Evolutionary conservation across 2,888 invertebrate species (phyloP), one percentile per base, ranked within the genome.

Genomic region (Caenorhabditis sp.): DNA sequence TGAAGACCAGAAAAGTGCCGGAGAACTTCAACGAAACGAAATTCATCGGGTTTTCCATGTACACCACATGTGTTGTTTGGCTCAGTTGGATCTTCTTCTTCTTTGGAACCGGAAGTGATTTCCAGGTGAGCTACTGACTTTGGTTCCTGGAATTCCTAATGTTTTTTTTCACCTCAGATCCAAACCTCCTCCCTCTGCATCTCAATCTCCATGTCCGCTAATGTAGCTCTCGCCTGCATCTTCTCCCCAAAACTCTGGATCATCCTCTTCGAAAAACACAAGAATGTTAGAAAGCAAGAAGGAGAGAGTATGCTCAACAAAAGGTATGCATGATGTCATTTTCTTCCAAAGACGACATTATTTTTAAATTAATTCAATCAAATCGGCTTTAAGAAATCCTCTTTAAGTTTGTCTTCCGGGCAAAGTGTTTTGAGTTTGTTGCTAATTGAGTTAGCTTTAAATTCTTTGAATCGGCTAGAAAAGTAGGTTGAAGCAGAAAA

Each of bases 1-100:
- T 95, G 89, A 95, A 95, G 92, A 95, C 95, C 0, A 93, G 95
- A 58, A 95, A 95, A 92, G 95, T 95, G 85, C 95, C 95, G 8
- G 95, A 95, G 92, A 95, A 91, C 68, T 91, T 91, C 80, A 91
- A 91, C 74, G 91, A 91, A 68, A 91, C 91, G 1, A 87, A 91
- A 91, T 95, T 95, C 91, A 95, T 95, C 88, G 95, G 95, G 58
- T 95, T 95, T 89, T 85, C 88, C 5, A 88, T 87, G 87, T 88
- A 88, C 74, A 95, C 95, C 0, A 95, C 95, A 0, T 95, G 95
- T 91, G 95, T 95, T 72, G 95, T 95, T 22, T 95, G 95, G 95
- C 93, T 95, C 53, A 95, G 95, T 50, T 95, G 95, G 92, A 94
- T 95, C 53, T 95, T 95, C 15, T 95, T 95, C 86, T 95, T 95